Percentiles rank a stretch among this genome's conserved stretches.
These are phyloP conservation scores for Conus canariensis DNA, from an alignment of 2,888 invertebrate genomes.

Conservation along the genomic window DNA sequence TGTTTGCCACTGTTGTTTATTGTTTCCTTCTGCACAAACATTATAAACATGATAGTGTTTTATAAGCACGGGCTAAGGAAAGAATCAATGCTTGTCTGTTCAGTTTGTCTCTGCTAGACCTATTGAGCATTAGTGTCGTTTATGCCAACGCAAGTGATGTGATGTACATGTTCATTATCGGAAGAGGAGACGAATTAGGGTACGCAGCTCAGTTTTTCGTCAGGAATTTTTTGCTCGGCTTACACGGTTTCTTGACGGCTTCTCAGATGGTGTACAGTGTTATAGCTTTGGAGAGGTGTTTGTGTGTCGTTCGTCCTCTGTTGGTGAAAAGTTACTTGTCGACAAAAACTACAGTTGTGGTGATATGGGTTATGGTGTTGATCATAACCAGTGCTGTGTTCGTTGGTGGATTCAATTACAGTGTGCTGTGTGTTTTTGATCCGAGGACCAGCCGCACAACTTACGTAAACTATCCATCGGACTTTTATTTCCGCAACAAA, in stretches of 20 bases:
- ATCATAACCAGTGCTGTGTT: neutral
- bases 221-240: neutral
- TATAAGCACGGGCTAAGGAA: slow-evolving; percentile 14
- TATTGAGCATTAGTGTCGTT: neutral
- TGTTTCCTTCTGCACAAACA: neutral
- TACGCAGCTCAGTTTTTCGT: neutral
- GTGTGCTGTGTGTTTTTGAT: neutral
- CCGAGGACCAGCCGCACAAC: neutral
- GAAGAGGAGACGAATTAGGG: neutral
- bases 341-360: neutral
- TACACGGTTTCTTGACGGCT: neutral
- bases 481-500: neutral
- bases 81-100: slow-evolving; percentile 20
- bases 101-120: neutral
- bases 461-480: neutral
- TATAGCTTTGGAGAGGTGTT: slow-evolving; percentile 2
- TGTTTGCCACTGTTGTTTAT: neutral
- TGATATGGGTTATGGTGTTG: neutral
- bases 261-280: neutral
- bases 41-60: slow-evolving; percentile 16
- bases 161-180: neutral
- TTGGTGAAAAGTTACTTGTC: slow-evolving; percentile 12
- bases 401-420: neutral
- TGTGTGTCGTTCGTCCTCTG: neutral
- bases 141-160: neutral